Percentiles rank a stretch among this genome's conserved stretches.
Evolutionary conservation across 2,797 vertebrate genomes (phyloP).

Genomic region (Chaenodraco wilsoni): DNA sequence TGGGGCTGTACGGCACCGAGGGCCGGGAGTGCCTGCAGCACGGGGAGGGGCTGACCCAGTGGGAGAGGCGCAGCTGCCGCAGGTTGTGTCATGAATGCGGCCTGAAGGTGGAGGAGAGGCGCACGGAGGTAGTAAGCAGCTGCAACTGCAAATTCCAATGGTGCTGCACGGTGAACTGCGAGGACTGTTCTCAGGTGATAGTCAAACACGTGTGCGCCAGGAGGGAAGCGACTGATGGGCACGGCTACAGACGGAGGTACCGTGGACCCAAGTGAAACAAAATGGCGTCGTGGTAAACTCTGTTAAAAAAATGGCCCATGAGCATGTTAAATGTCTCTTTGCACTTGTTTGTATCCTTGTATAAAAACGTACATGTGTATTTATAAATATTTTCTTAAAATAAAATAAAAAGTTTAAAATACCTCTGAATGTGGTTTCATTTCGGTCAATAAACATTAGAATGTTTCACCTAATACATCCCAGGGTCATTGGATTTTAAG

Average conservation of each 20-base stretch:
- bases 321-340: slow-evolving; percentile 33
- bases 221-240: slow-evolving; percentile 64
- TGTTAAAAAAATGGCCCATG: neutral
- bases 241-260: slow-evolving; percentile 68
- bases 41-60: slow-evolving; percentile 83
- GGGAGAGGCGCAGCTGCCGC: slow-evolving; percentile 91
- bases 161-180: slow-evolving; percentile 95
- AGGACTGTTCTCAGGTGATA: slow-evolving; percentile 88
- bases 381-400: slow-evolving; percentile 64
- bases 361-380: slow-evolving; percentile 53
- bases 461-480: slow-evolving; percentile 2
- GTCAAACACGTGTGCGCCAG: slow-evolving; percentile 88
- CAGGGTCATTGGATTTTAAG: neutral
- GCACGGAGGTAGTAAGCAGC: slow-evolving; percentile 87
- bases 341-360: slow-evolving; percentile 63
- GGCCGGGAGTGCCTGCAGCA: slow-evolving; percentile 92
- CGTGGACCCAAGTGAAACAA: slow-evolving; percentile 71
- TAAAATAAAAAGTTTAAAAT: slow-evolving; percentile 41
- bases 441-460: neutral
- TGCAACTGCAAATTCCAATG: slow-evolving; percentile 98
- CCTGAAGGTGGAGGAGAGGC: slow-evolving; percentile 88
- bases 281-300: neutral
- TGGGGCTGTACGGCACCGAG: slow-evolving; percentile 92
- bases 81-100: slow-evolving; percentile 93
- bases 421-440: neutral